These are phyloP conservation scores for Triplophysa yarkandensis DNA, from an alignment of 2,797 vertebrate genomes.

Conservation along the genomic window DNA sequence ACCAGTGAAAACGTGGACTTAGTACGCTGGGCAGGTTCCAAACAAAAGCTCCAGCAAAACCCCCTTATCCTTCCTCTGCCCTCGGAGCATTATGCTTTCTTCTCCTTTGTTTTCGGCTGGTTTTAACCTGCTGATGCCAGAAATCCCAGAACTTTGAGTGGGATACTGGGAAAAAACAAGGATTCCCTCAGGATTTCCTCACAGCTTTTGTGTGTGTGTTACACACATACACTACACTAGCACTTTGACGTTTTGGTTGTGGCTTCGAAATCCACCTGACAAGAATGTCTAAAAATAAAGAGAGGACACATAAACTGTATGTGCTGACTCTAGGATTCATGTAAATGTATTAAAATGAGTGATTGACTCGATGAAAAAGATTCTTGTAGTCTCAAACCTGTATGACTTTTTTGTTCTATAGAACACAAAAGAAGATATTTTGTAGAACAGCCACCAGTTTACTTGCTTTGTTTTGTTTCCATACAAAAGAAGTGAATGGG, in stretches of 20 bases:
- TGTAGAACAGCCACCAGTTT: too few species aligned
- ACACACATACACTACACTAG: neutral
- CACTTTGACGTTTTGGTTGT: neutral
- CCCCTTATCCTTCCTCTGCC: slow-evolving; percentile 4
- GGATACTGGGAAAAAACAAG: slow-evolving; percentile 32
- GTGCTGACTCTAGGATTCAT: too few species aligned
- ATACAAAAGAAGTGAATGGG: too few species aligned
- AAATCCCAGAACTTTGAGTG: slow-evolving; percentile 46
- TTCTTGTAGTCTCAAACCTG: too few species aligned
- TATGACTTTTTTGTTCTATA: too few species aligned
- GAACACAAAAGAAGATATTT: too few species aligned
- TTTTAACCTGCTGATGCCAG: slow-evolving; percentile 52
- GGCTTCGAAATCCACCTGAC: neutral
- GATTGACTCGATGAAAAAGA: too few species aligned
- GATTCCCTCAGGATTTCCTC: slow-evolving; percentile 29
- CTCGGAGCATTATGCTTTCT: slow-evolving; percentile 46
- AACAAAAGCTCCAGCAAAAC: slow-evolving; percentile 47
- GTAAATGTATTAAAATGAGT: too few species aligned
- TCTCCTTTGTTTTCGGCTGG: slow-evolving; percentile 44
- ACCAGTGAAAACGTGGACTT: slow-evolving; percentile 51
- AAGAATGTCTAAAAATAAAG: neutral
- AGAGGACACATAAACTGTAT: too few species aligned
- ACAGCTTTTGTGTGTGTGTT: neutral
- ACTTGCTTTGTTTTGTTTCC: too few species aligned
- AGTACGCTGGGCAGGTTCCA: slow-evolving; percentile 49